Conservation (phyloP, 1,140 invertebrate genomes). For the Telenomus remus region DNA sequence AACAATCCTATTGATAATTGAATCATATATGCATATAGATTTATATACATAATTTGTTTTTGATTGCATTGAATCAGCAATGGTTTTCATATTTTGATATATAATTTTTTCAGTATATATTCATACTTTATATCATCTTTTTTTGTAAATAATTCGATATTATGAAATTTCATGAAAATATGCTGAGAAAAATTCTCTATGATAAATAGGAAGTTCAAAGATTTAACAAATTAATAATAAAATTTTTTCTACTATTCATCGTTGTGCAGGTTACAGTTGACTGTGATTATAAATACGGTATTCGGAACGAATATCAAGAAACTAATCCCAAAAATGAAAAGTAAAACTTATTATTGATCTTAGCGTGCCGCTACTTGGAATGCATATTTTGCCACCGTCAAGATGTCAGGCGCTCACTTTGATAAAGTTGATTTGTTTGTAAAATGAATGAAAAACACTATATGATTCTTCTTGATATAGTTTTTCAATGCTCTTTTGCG, state of each 20-base stretch:
- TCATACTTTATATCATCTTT: constrained; percentile 31
- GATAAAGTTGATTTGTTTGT: too few species aligned
- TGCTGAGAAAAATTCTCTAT: constrained; percentile 65
- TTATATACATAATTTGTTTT: constrained; percentile 63
- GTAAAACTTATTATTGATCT: constrained; percentile 54
- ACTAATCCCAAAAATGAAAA: constrained; percentile 22
- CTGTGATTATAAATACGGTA: constrained; percentile 16
- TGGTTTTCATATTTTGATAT: constrained; percentile 37
- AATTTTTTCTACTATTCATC: constrained; percentile 59
- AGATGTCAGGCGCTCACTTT: constrained; percentile 45
- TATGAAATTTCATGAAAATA: constrained; percentile 83
- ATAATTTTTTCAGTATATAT: constrained; percentile 35
- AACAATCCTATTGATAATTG: constrained; percentile 31
- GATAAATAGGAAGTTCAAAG: constrained; percentile 50
- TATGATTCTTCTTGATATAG: too few species aligned
- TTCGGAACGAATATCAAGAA: constrained; percentile 15
- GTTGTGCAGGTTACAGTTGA: constrained; percentile 56
- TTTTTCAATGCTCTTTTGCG: too few species aligned
- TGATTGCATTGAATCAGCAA: constrained; percentile 32
- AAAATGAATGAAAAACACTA: too few species aligned
- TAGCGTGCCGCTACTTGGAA: constrained; percentile 65
- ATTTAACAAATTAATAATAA: constrained; percentile 60
- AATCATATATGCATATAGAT: constrained; percentile 57
- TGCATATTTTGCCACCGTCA: constrained; percentile 57
- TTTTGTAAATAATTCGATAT: constrained; percentile 66